phyloP scores from a whole-genome alignment of 2,888 invertebrate species.

The Geotrupes spiniger region DNA sequence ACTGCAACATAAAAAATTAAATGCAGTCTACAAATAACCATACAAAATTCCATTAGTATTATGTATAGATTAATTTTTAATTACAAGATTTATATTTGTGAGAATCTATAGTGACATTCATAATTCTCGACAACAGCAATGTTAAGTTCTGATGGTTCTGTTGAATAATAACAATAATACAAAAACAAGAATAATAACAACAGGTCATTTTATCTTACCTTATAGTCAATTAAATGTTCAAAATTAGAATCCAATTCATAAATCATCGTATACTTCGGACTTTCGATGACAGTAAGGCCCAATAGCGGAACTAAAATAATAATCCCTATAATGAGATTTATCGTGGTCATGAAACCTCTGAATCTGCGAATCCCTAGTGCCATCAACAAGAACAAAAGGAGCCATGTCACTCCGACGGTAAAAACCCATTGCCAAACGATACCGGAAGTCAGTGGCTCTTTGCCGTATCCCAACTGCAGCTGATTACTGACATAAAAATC shows the following conservation, averaged over 20 bases:
- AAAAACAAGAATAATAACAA: no score
- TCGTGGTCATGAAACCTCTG: slow-evolving; percentile 11
- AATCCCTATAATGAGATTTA: slow-evolving; percentile 9
- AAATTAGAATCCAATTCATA: slow-evolving; percentile 8
- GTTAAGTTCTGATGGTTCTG: no score
- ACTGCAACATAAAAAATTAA: slow-evolving; percentile 9
- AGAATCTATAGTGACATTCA: no score
- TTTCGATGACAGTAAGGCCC: slow-evolving; percentile 2
- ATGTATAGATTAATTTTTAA: no score
- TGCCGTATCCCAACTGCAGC: not conserved
- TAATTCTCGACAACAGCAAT: no score
- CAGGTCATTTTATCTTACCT: no score
- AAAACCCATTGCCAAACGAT: no score
- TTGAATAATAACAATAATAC: no score
- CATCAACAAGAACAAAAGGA: slow-evolving; percentile 8
- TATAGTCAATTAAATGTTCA: slow-evolving; percentile 11
- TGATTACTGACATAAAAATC: slow-evolving; percentile 8
- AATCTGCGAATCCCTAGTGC: slow-evolving; percentile 12
- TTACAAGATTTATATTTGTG: no score
- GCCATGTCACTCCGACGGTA: slow-evolving; percentile 7
- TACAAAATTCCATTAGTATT: no score
- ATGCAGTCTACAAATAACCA: no score
- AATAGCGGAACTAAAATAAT: slow-evolving; percentile 12
- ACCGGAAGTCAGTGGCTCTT: not conserved
- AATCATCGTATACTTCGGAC: slow-evolving; percentile 10